Evolutionary conservation across 2,113 vertebrate genomes (phyloP), one percentile per base, ranked within the genome.

Genomic region (Nematolebias whitei): DNA sequence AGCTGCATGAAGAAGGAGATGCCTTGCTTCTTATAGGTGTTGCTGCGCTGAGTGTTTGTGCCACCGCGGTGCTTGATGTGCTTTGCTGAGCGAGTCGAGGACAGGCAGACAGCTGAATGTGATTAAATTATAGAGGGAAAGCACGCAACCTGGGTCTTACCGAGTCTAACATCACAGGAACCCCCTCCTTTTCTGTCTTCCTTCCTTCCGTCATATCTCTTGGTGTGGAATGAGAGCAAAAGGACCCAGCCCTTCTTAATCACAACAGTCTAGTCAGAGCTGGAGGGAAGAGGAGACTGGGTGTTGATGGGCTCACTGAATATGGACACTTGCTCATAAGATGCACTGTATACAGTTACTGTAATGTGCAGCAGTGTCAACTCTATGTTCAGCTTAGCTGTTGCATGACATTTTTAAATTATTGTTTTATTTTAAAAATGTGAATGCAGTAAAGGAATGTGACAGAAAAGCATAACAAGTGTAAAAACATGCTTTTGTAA

Each of bases 41-140:
- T 20, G 41, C 58, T 66, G 66, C 62, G 78, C 49, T 0, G 54
- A 63, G 63, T 19, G 53, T 47, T 22, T 13, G 69, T 69, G 66
- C 48, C 80, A 60, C 82, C 19, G 19, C 39, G 51, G 78, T 68
- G 82, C 84, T 77, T 88, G 84, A 84, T 85, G 68, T 44, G 82
- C 83, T 85, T 81, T 85, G 82, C 83, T 55, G 84, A 82, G 85
- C 75, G 68, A 85, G 79, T 70, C 47, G 74, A 78, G 83, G 84
- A 85, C 80, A 83, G 83, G 76, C 82, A 88, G 87, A 85, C 86
- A 76, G 76, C 82, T 80, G 81, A 88, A 89, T 89, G 88, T 88
- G 89, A 92, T 93, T 92, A 85, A 88, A 93, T 93, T 92, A 92
- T 87, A 82, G 88, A 87, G 87, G 89, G 89, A 87, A 88, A 85